A percentile compares a stretch with the other conserved stretches of the same genome.
These are phyloP conservation scores for Sander vitreus DNA, from an alignment of 2,113 vertebrate genomes.

Conservation along the genomic window DNA sequence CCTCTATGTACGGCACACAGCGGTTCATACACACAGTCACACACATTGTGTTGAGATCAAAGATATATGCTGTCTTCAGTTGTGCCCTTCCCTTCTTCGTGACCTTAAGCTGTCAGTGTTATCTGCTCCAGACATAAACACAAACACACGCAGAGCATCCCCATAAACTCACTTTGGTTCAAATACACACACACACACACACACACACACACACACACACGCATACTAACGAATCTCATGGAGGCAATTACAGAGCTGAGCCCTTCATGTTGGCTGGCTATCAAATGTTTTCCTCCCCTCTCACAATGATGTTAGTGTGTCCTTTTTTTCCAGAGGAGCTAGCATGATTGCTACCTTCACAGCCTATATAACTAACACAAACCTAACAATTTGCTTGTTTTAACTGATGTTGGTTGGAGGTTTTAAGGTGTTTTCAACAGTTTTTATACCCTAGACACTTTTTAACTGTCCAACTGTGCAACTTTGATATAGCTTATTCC, in stretches of 20 bases:
- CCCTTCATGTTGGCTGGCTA: constrained; percentile 70
- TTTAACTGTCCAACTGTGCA: background rate
- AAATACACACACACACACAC: constrained; percentile 10
- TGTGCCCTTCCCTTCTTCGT: constrained; percentile 75
- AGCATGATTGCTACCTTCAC: constrained; percentile 27
- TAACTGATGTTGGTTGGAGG: background rate
- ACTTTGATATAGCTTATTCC: background rate
- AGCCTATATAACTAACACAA: constrained; percentile 15
- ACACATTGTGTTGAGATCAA: constrained; percentile 71
- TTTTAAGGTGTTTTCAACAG: constrained; percentile 17
- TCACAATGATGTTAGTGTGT: constrained; percentile 27
- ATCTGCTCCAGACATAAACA: constrained; percentile 68
- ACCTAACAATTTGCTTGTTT: constrained; percentile 9
- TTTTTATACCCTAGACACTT: background rate
- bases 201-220: constrained; percentile 15
- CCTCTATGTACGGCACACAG: background rate
- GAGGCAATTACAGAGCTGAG: constrained; percentile 69
- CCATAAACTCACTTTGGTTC: constrained; percentile 45
- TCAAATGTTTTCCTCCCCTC: constrained; percentile 59
- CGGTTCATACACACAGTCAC: constrained; percentile 45
- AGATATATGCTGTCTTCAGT: constrained; percentile 73
- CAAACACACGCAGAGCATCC: constrained; percentile 48
- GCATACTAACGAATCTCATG: constrained; percentile 64
- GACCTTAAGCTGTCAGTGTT: constrained; percentile 80
- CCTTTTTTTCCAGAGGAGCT: constrained; percentile 2